Conservation (phyloP, 2,797 vertebrate genomes). For the Monodelphis domestica region DNA sequence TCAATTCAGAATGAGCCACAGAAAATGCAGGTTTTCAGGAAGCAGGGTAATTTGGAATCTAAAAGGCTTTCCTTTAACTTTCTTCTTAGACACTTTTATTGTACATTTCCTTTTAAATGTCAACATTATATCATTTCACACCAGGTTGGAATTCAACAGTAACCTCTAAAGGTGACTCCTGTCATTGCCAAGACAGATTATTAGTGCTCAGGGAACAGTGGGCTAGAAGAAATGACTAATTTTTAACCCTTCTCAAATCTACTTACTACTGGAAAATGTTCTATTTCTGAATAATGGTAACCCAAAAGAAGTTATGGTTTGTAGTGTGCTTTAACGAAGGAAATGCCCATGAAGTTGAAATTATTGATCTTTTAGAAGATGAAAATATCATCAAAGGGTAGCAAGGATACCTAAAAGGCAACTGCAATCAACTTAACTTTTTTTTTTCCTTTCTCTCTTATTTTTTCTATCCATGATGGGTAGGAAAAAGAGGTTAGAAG, state of each 20-base stretch:
- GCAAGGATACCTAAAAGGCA: background rate
- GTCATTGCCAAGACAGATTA: background rate
- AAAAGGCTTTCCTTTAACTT: background rate
- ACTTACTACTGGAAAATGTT: background rate
- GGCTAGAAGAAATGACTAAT: background rate
- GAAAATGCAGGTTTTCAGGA: constrained; percentile 31
- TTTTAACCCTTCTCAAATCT: background rate
- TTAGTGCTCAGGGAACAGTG: background rate
- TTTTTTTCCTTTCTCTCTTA: background rate
- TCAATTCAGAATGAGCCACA: constrained; percentile 70
- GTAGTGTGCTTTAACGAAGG: background rate
- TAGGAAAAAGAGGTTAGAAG: no score
- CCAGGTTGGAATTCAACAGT: no score
- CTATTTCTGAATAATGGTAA: background rate
- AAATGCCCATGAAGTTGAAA: background rate
- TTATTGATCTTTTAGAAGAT: background rate
- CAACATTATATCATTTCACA: background rate
- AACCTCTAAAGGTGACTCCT: background rate
- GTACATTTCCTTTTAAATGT: background rate
- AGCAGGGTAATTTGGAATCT: background rate
- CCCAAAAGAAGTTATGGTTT: background rate
- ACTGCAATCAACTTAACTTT: background rate
- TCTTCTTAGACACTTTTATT: background rate
- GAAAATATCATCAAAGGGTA: background rate
- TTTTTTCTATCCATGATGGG: no score